A percentile compares a stretch with the other conserved stretches of the same genome.
Evolutionary conservation across 2,888 invertebrate species (phyloP).

Genomic region (Ceriagrion tenellum): DNA sequence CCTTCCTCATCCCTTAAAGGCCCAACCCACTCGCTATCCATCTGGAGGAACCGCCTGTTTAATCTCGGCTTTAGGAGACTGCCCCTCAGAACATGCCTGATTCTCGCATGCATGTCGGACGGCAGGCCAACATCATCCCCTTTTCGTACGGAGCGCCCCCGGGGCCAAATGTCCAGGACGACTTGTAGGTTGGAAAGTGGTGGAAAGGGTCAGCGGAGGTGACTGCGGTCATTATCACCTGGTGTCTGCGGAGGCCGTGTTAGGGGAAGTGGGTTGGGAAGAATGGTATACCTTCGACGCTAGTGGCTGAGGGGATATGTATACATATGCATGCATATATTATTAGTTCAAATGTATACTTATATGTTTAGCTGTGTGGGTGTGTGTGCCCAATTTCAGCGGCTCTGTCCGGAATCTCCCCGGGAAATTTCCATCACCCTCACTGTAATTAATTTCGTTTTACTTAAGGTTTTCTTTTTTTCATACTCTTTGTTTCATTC

Average conservation of each 20-base stretch:
- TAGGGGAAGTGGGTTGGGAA: background rate
- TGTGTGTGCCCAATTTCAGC: background rate
- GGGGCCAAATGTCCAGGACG: constrained; percentile 19
- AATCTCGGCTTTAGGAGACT: background rate
- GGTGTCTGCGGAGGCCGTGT: background rate
- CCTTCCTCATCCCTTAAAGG: background rate
- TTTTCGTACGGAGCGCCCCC: background rate
- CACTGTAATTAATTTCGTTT: background rate
- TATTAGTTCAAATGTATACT: background rate
- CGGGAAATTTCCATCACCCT: background rate
- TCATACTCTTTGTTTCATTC: background rate
- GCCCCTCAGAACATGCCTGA: background rate
- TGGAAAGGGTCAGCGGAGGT: constrained; percentile 52
- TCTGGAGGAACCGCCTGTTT: background rate
- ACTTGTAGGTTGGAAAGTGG: constrained; percentile 31
- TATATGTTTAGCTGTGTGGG: background rate
- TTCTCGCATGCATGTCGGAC: background rate
- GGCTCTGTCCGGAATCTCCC: background rate
- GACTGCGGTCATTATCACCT: constrained; percentile 32
- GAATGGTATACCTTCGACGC: background rate
- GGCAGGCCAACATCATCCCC: background rate
- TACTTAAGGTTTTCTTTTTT: background rate
- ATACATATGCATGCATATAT: background rate
- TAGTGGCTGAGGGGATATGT: background rate
- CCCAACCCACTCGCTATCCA: constrained; percentile 6